phyloP scores from a whole-genome alignment of 2,888 invertebrate genomes.

The Seira sanloemensis region DNA sequence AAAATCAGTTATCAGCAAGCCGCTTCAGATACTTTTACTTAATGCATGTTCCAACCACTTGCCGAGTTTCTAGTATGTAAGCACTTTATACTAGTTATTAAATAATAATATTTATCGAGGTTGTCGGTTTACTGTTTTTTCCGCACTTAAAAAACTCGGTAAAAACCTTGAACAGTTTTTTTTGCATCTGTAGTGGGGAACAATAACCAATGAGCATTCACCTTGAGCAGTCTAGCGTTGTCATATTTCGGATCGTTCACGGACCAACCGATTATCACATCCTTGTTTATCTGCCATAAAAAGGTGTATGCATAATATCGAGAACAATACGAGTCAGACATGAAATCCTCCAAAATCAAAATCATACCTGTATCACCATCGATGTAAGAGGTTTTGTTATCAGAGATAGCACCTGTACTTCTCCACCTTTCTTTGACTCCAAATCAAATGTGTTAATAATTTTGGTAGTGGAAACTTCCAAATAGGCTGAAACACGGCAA shows the following conservation, averaged over 20 bases:
- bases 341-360: too few relatives aligned
- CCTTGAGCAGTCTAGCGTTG: constrained; percentile 75
- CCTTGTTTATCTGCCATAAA: constrained; percentile 76
- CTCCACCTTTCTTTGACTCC: constrained; percentile 73
- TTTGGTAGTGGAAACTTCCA: constrained; percentile 75
- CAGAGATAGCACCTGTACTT: constrained; percentile 76
- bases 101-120: too few relatives aligned
- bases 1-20: too few relatives aligned
- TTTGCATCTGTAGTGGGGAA: too few relatives aligned
- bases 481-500: constrained; percentile 73
- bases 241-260: constrained; percentile 74
- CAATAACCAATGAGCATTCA: too few relatives aligned
- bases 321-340: neutral
- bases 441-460: constrained; percentile 74
- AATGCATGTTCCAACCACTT: too few relatives aligned
- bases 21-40: too few relatives aligned
- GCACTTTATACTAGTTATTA: too few relatives aligned
- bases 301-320: constrained; percentile 15
- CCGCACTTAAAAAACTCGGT: too few relatives aligned
- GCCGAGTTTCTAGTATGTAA: too few relatives aligned
- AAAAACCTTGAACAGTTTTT: too few relatives aligned
- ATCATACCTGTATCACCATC: constrained; percentile 76
- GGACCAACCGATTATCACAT: constrained; percentile 76
- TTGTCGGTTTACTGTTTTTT: too few relatives aligned
- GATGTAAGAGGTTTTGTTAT: constrained; percentile 77